Evolutionary conservation across 37 sponge, comb jelly and placozoan genomes (phyloP).

Genomic region (Chondrilla cf. caribensis): DNA sequence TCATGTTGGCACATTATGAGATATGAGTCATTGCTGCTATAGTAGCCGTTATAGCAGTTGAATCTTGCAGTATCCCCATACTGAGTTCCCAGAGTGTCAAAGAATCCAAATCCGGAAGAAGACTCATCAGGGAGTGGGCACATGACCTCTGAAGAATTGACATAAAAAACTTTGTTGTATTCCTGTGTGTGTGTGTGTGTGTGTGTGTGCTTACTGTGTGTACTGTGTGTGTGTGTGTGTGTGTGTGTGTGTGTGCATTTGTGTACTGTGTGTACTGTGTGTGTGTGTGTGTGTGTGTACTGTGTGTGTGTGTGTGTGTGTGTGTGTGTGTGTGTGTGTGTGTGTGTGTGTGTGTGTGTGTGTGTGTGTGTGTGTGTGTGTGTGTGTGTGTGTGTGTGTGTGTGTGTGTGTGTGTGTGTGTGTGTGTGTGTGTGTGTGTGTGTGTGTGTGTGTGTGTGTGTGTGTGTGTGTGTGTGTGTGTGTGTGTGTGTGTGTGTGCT

Average conservation of each 20-base stretch:
- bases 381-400: constrained; percentile 12
- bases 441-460: no score
- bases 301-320: no score
- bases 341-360: no score
- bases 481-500: background rate
- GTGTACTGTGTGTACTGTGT: no score
- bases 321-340: no score
- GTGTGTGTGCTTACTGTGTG: background rate
- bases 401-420: background rate
- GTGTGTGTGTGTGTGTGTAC: no score
- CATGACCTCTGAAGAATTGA: background rate
- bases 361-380: background rate
- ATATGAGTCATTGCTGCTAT: background rate
- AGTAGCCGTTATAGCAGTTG: constrained; percentile 20
- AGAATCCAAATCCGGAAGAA: background rate
- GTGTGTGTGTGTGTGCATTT: constrained; percentile 6
- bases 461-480: no score
- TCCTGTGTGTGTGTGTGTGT: background rate
- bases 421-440: no score
- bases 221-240: constrained; percentile 1
- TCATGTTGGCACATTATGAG: background rate
- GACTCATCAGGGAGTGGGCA: constrained; percentile 3
- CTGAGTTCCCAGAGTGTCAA: background rate
- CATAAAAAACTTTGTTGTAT: background rate
- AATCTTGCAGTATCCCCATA: background rate